Base-by-base conservation (phyloP, 1,140 invertebrate genomes). In the Drosophila cardini region DNA sequence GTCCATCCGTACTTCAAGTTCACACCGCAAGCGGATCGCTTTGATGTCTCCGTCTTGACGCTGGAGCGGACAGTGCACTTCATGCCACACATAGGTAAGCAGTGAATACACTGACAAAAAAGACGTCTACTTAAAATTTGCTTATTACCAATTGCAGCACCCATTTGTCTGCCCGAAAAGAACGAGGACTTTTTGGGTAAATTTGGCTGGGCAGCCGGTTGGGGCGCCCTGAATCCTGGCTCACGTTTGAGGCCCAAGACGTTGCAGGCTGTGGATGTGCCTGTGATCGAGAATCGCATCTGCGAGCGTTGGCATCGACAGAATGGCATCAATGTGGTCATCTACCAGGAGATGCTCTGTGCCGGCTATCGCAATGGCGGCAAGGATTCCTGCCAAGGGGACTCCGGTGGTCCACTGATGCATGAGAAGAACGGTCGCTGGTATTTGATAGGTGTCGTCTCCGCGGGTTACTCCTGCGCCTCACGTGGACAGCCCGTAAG, bases 291-390 rank as follows among this genome's bases (percentile, higher is more conserved):
- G 91, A 98, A 97, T 91, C 93, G 95, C 74, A 94, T 97, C 52
- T 98, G 97, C 87, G 97, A 98, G 91, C 93, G 95, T 53, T 96
- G 95, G 95, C 95, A 96, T 92, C 93, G 95, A 57, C 95, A 95
- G 45, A 96, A 96, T 80, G 95, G 96, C 58, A 98, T 98, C 78
- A 97, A 98, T 91, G 97, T 98, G 36, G 95, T 98, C 7, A 98
- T 98, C 80, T 97, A 98, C 91, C 97, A 98, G 63, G 97, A 98
- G 93, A 99, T 99, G 98, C 95, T 99, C 92, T 99, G 98, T 92
- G 98, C 98, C 4, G 98, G 98, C 1, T 98, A 99, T 92, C 94
- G 96, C 69, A 95, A 96, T 16, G 98, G 98, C 3, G 97, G 97
- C 5, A 96, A 97, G 80, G 94, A 94, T 84, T 94, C 93, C 57